Conservation (phyloP, 1,140 invertebrate species). For the Microplitis demolitor region DNA sequence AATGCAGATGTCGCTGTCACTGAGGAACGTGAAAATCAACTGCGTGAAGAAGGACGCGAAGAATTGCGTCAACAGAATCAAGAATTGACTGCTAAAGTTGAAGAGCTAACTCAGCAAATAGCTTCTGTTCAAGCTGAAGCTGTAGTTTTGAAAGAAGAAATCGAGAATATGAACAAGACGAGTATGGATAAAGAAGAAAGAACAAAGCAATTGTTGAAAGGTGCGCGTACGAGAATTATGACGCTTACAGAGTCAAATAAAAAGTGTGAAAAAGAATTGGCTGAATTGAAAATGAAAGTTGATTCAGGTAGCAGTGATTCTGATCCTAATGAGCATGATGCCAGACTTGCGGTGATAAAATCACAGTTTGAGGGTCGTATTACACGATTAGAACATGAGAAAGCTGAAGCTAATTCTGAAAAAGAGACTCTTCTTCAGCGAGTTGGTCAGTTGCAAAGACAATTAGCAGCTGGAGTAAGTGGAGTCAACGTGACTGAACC, state of each 20-base stretch:
- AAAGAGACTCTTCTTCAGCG: constrained; percentile 75
- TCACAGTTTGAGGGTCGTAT: constrained; percentile 76
- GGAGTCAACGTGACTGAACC: constrained; percentile 76
- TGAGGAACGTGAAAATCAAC: constrained; percentile 54
- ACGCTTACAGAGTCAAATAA: constrained; percentile 72
- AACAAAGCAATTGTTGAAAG: constrained; percentile 74
- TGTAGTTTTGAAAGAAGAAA: constrained; percentile 72
- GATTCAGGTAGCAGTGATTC: constrained; percentile 48
- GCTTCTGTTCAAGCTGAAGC: constrained; percentile 65
- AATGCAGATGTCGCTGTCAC: constrained; percentile 50
- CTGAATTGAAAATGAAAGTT: constrained; percentile 66
- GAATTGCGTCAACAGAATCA: constrained; percentile 58
- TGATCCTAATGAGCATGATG: constrained; percentile 63
- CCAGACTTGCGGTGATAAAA: constrained; percentile 67
- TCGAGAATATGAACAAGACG: constrained; percentile 69
- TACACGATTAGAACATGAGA: constrained; percentile 77
- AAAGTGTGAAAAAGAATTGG: constrained; percentile 64
- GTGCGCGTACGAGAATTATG: constrained; percentile 73
- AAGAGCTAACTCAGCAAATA: constrained; percentile 69
- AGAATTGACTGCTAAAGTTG: constrained; percentile 60
- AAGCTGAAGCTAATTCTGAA: constrained; percentile 69
- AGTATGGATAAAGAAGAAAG: constrained; percentile 74
- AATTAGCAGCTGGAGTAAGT: constrained; percentile 67
- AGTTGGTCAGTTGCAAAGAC: constrained; percentile 77
- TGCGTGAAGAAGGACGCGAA: constrained; percentile 61